Evolutionary conservation across 30 jellyfish, hydroid and myxozoan genomes (phyloP).

Genomic region (Hydra vulgaris): DNA sequence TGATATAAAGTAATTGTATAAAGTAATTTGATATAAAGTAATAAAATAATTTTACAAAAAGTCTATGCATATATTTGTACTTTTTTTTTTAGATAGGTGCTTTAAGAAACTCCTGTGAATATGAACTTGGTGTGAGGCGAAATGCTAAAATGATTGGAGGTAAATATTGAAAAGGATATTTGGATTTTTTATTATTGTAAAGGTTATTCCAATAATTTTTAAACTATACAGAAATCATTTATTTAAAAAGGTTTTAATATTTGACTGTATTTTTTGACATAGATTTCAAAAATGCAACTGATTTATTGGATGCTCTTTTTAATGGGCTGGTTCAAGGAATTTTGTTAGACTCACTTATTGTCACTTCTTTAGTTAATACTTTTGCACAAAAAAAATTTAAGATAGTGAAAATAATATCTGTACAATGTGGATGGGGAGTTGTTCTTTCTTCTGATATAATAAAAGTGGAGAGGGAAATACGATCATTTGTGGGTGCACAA

Average conservation of each 20-base stretch:
- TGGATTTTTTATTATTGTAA: not conserved
- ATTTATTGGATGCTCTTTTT: constrained; percentile 33
- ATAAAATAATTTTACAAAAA: too few species aligned
- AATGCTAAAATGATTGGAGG: constrained; percentile 45
- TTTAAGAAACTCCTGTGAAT: constrained; percentile 25
- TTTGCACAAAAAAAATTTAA: constrained; percentile 21
- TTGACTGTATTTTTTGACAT: not conserved
- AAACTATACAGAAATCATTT: too few species aligned
- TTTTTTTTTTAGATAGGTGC: constrained; percentile 47
- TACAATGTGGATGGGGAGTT: constrained; percentile 45
- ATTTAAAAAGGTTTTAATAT: too few species aligned
- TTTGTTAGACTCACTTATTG: constrained; percentile 35
- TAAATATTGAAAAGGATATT: too few species aligned
- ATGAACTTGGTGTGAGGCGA: constrained; percentile 56
- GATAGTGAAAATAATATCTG: constrained; percentile 28
- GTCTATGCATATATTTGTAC: too few species aligned
- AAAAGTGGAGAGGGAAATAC: constrained; percentile 20
- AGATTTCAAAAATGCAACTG: not conserved
- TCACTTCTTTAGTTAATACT: constrained; percentile 21
- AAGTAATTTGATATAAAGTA: too few species aligned
- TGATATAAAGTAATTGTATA: too few species aligned
- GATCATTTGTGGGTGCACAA: constrained; percentile 19
- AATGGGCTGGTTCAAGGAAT: constrained; percentile 34
- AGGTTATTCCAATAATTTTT: too few species aligned
- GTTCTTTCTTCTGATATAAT: constrained; percentile 35